phyloP scores from a whole-genome alignment of 1,140 invertebrate species.

The Cydia amplana region DNA sequence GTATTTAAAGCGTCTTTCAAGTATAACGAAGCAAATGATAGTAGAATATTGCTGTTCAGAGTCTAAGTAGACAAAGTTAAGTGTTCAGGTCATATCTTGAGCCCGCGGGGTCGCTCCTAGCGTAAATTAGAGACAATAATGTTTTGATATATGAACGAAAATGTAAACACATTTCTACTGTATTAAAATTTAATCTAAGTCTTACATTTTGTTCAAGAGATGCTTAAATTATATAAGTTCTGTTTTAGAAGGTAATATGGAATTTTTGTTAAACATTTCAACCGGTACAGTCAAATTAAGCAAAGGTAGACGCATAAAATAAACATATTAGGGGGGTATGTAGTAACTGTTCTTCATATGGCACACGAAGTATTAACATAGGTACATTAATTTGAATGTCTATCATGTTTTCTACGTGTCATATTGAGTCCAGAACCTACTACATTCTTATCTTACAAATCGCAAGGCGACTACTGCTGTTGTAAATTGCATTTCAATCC shows the following conservation, averaged over 20 bases:
- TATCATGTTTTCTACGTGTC: too few species aligned
- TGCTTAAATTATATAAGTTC: not conserved
- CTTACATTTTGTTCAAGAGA: constrained; percentile 8
- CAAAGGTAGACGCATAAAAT: not conserved
- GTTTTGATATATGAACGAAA: constrained; percentile 48
- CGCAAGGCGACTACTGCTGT: too few species aligned
- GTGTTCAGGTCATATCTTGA: constrained; percentile 66
- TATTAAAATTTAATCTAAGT: constrained; percentile 33
- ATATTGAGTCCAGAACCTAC: too few species aligned
- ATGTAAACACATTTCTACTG: constrained; percentile 42
- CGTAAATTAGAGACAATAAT: constrained; percentile 44
- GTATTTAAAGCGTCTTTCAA: constrained; percentile 19
- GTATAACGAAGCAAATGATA: constrained; percentile 18
- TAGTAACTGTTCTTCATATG: not conserved
- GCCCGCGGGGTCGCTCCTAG: constrained; percentile 51
- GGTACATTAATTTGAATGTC: too few species aligned
- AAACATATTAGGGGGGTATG: not conserved
- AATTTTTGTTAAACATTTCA: not conserved
- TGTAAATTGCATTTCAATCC: too few species aligned
- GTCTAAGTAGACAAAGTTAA: constrained; percentile 59
- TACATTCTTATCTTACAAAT: too few species aligned
- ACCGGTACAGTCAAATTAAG: not conserved
- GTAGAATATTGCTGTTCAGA: constrained; percentile 51
- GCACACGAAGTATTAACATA: too few species aligned
- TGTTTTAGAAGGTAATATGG: constrained; percentile 1